These are phyloP conservation scores for Phyllotreta cruciferae DNA, from an alignment of 2,888 invertebrate genomes.

Conservation along the genomic window DNA sequence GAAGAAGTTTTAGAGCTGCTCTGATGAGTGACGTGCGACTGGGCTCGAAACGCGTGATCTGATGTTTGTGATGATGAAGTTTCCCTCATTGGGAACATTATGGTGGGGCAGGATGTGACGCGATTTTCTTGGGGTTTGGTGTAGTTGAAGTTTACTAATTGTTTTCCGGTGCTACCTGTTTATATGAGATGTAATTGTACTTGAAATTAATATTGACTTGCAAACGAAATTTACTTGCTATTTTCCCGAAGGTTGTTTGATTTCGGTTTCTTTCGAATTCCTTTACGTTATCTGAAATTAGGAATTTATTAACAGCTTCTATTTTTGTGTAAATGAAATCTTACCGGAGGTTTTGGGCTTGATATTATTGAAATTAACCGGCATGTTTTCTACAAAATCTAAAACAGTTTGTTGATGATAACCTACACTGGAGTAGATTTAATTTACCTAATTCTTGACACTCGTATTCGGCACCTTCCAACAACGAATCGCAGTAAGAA, in stretches of 20 bases:
- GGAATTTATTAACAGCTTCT: no score
- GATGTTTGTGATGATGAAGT: not conserved
- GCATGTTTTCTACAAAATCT: not conserved
- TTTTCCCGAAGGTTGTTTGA: not conserved
- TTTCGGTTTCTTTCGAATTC: not conserved
- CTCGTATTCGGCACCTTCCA: not conserved
- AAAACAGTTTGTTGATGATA: not conserved
- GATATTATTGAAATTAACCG: no score
- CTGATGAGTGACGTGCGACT: not conserved
- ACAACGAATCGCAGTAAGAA: conserved; percentile 3
- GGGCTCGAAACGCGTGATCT: not conserved
- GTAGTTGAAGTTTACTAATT: not conserved
- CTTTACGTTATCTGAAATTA: no score
- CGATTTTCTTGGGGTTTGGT: not conserved
- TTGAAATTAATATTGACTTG: not conserved
- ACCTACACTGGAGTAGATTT: no score
- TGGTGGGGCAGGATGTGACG: not conserved
- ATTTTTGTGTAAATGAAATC: no score
- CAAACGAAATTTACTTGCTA: conserved; percentile 6
- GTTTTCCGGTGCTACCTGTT: not conserved
- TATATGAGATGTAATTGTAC: not conserved
- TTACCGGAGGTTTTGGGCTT: no score
- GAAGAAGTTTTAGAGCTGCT: not conserved
- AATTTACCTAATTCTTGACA: not conserved
- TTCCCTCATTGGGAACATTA: not conserved